Conservation (phyloP, 2,113 vertebrate genomes). For the Hiodon alosoides region DNA sequence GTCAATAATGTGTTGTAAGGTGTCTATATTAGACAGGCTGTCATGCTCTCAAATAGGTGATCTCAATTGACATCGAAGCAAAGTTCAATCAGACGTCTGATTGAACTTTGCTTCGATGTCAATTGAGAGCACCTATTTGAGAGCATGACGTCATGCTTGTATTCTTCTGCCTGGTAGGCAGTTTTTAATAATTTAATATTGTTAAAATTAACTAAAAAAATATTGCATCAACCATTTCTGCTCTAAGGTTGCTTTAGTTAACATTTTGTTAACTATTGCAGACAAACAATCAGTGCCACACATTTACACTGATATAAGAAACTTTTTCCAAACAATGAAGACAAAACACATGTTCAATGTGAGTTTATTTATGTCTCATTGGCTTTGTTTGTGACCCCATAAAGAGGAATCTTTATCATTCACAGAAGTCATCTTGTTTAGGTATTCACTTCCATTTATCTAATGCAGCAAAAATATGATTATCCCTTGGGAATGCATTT, state of each 20-base stretch:
- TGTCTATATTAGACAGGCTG: no score
- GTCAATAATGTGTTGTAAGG: not conserved
- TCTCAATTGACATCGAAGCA: not conserved
- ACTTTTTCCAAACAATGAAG: not conserved
- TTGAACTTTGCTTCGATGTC: not conserved
- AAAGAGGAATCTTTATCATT: not conserved
- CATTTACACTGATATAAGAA: slow-evolving; percentile 3
- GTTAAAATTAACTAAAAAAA: slow-evolving; percentile 22
- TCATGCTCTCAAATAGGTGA: not conserved
- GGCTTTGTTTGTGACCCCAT: not conserved
- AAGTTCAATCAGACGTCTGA: not conserved
- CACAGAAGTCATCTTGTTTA: not conserved
- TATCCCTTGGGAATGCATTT: slow-evolving; percentile 4
- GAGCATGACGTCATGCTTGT: not conserved
- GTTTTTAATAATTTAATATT: no score
- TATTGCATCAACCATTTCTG: not conserved
- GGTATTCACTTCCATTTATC: slow-evolving; percentile 14
- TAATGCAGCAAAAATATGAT: slow-evolving; percentile 9
- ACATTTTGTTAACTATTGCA: not conserved
- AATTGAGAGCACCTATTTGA: not conserved
- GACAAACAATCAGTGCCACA: not conserved
- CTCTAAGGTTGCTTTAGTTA: not conserved
- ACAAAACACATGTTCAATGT: not conserved
- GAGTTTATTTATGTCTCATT: not conserved
- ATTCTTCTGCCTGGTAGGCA: no score